These are phyloP conservation scores for Corythornis madagascariensis DNA, from an alignment of 2,113 vertebrate genomes.

Conservation along the genomic window DNA sequence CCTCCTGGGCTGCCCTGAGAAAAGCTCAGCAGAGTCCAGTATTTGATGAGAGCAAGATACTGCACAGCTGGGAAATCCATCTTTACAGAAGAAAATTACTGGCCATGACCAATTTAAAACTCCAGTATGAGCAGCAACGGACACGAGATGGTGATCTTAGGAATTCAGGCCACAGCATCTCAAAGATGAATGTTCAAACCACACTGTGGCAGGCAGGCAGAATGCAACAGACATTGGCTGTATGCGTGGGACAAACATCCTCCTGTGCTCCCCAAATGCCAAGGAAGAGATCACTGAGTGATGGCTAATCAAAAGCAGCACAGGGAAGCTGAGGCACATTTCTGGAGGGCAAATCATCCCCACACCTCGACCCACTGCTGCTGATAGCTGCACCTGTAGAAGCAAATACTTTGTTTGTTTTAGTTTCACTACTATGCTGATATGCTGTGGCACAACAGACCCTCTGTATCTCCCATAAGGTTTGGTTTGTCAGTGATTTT, in stretches of 20 bases:
- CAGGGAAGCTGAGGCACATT: not conserved
- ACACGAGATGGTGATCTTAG: not conserved
- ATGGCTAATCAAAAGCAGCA: not conserved
- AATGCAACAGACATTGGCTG: not conserved
- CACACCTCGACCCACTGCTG: not conserved
- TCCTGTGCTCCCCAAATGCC: not conserved
- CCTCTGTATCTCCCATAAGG: not conserved
- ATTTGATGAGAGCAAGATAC: not conserved
- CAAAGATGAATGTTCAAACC: not conserved
- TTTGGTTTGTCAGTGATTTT: not conserved
- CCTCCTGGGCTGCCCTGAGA: not conserved
- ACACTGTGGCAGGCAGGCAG: not conserved
- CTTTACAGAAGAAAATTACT: not conserved
- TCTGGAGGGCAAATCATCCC: not conserved
- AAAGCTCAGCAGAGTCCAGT: not conserved
- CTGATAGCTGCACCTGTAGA: not conserved
- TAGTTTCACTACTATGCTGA: not conserved
- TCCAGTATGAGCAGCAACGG: not conserved
- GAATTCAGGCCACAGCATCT: not conserved
- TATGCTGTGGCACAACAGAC: not conserved
- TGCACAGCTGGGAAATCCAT: not conserved
- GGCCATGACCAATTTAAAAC: not conserved
- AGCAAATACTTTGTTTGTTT: not conserved
- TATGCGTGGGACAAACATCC: not conserved
- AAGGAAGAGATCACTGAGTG: not conserved